Evolutionary conservation across 2,888 invertebrate species (phyloP), one percentile per base, ranked within the genome.

Genomic region (Arctia plantaginis): DNA sequence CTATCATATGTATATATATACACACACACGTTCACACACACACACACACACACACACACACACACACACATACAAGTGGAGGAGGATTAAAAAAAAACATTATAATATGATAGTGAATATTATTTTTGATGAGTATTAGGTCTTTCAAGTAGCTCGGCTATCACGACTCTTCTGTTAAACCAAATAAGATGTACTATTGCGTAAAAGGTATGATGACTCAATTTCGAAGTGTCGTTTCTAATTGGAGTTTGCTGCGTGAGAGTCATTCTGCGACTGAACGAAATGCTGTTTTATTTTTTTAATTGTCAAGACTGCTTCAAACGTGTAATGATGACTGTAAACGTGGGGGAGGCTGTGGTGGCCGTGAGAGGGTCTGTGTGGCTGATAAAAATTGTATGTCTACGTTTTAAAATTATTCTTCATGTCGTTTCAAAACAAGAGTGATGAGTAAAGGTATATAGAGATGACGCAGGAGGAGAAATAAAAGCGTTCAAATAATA

Each of bases 281-380:
- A 81, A 82, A 82, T 84, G 80, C 15, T 80, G 79, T 81, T 86
- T 82, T 84, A 68, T 82, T 80, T 77, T 85, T 86, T 84, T 78
- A 82, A 82, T 80, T 80, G 80, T 70, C 69, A 75, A 74, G 72
- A 30, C 66, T 65, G 27, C 65, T 59, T 78, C 70, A 75, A 76
- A 78, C 69, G 70, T 47, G 68, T 83, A 82, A 82, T 72, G 79
- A 80, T 66, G 76, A 44, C 69, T 77, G 71, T 80, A 78, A 76
- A 64, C 65, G 39, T 44, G 33, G 51, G n/a, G 62, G 62, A 72
- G 65, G 74, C 74, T 65, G 72, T 51, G n/a, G 69, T 47, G 23
- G 6, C 51, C 23, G 23, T 27, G 0, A 10, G 30, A 27, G 68
- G 75, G 70, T 47, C 68, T 64, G 20, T 65, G 41, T 51, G n/a